Base-by-base conservation (phyloP, 2,113 vertebrate genomes). In the Esox niger region DNA sequence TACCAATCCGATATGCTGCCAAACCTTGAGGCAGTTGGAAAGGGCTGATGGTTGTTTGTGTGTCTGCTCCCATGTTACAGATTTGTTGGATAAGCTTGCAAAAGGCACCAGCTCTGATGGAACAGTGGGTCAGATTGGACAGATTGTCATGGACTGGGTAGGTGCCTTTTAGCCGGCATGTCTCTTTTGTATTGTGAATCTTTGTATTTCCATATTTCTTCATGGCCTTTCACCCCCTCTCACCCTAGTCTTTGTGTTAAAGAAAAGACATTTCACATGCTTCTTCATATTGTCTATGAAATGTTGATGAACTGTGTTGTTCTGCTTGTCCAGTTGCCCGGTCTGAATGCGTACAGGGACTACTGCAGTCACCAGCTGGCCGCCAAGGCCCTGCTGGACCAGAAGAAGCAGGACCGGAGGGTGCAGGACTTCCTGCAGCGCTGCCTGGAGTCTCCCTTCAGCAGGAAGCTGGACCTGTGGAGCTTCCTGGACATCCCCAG, bases 301-400 rank as follows among this genome's bases (percentile, higher is more conserved):
- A n/a, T n/a, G n/a, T 17, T 43, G 11, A 43, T 43, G 3, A 43
- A n/a, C 6, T 0, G 2, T 29, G 1, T 66, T 32, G 38, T 0
- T 56, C 15, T 32, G 35, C 4, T 21, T 30, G 66, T 68, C 43
- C 68, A 99, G 97, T 77, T 99, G 5, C 97, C 97, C 0, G 85
- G 95, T 1, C 91, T 99, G 9, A 92, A 98, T 0, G 96, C 96
- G 23, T 99, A 99, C 88, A 95, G 90, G 70, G 93, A 91, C 66
- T 99, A 99, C 84, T 98, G 97, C 79, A 98, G 96, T 74, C 97
- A 97, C 73, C 97, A 98, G 86, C 86, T 99, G 78, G 97, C 97
- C 0, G 97, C 97, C 79, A 99, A 99, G 79, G 95, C 97, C 0
- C 93, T 99, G 32, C 90, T 99, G 69, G 97, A 99, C 71, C 95